phyloP scores from a whole-genome alignment of 1,140 invertebrate genomes.

The Tachypleus tridentatus region DNA sequence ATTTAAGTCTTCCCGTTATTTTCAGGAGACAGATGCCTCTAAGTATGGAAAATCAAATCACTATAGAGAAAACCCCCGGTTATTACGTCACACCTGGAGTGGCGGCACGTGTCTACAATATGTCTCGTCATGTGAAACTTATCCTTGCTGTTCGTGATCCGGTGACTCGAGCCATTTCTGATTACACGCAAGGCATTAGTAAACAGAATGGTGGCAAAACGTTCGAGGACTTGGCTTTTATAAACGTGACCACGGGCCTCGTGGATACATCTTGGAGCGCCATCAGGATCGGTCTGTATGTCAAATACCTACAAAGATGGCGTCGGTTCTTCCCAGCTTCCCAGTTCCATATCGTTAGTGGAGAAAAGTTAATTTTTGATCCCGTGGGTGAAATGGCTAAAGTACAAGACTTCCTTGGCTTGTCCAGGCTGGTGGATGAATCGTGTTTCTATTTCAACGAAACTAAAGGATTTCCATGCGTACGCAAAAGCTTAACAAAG shows the following conservation, averaged over 20 bases:
- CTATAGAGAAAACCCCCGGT: conserved; percentile 88
- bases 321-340: conserved; percentile 37
- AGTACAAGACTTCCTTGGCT: conserved; percentile 72
- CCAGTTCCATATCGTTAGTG: conserved; percentile 41
- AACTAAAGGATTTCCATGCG: conserved; percentile 86
- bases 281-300: conserved; percentile 40
- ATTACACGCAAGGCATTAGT: conserved; percentile 35
- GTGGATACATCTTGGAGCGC: conserved; percentile 40
- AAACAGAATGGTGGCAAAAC: conserved; percentile 27
- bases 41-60: conserved; percentile 69
- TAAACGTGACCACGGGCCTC: conserved; percentile 22
- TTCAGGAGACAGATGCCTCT: conserved; percentile 67
- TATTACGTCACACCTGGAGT: conserved; percentile 84
- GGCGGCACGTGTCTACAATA: conserved; percentile 49
- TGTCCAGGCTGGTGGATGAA: conserved; percentile 68
- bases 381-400: conserved; percentile 41
- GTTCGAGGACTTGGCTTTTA: conserved; percentile 38
- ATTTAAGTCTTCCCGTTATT: conserved; percentile 16
- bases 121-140: conserved; percentile 38
- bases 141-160: conserved; percentile 43
- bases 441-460: conserved; percentile 89
- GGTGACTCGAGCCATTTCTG: conserved; percentile 42
- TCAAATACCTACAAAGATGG: conserved; percentile 38
- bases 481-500: conserved; percentile 64
- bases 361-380: conserved; percentile 38